Percentiles rank a stretch among this genome's conserved stretches.
Conservation (phyloP, 2,888 invertebrate species). For the Nasonovia ribisnigri region DNA sequence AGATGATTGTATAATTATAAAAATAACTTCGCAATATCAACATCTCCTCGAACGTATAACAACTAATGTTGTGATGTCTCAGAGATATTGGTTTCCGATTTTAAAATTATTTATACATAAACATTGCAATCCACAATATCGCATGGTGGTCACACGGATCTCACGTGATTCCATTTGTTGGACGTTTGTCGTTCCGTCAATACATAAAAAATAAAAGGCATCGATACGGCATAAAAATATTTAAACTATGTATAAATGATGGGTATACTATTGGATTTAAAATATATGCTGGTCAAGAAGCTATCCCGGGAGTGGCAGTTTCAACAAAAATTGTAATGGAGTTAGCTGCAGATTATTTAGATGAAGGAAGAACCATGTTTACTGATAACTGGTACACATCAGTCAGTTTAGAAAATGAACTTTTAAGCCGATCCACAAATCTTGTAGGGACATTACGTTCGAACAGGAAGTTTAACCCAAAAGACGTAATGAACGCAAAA, state of each 20-base stretch:
- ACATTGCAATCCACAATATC: too few species aligned
- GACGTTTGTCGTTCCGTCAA: conserved; percentile 67
- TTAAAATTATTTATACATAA: too few species aligned
- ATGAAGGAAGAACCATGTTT: not conserved
- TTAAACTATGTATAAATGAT: conserved; percentile 60
- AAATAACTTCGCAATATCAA: too few species aligned
- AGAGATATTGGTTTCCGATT: too few species aligned
- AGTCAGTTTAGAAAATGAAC: not conserved
- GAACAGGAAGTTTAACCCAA: conserved; percentile 50
- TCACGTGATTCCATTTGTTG: conserved; percentile 67
- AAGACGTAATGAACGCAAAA: conserved; percentile 26
- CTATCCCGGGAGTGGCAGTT: conserved; percentile 13
- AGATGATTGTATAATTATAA: too few species aligned
- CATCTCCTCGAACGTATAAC: too few species aligned
- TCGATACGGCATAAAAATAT: conserved; percentile 68
- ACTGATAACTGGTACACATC: not conserved
- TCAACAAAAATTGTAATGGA: not conserved
- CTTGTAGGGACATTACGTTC: conserved; percentile 54
- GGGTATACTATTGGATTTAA: conserved; percentile 27
- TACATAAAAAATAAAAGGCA: conserved; percentile 67
- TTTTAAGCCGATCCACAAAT: conserved; percentile 33
- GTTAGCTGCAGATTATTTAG: not conserved
- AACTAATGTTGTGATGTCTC: too few species aligned
- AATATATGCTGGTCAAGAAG: conserved; percentile 34
- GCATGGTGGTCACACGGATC: too few species aligned